Evolutionary conservation across 2,888 invertebrate species (phyloP).

Genomic region (Aspidiotus rigidus): DNA sequence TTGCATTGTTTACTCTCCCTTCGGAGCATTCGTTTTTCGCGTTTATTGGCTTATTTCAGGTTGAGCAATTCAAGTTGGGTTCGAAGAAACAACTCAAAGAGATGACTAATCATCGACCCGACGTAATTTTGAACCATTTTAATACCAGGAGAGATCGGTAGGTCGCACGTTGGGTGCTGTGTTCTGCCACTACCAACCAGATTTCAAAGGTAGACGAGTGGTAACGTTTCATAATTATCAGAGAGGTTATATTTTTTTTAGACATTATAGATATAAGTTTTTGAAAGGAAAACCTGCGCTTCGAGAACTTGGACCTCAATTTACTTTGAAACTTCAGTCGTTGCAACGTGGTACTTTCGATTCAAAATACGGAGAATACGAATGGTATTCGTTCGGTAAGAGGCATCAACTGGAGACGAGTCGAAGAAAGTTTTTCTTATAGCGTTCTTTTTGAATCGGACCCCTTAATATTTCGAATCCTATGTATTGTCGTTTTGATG

Average conservation of each 20-base stretch:
- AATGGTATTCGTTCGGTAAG: constrained; percentile 86
- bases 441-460: constrained; percentile 40
- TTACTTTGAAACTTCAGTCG: constrained; percentile 84
- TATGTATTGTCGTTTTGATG: no score
- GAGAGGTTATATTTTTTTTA: constrained; percentile 95
- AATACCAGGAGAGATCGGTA: constrained; percentile 81
- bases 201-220: constrained; percentile 84
- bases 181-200: constrained; percentile 91
- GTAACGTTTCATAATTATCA: constrained; percentile 99
- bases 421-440: constrained; percentile 85
- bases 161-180: constrained; percentile 87
- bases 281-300: constrained; percentile 46
- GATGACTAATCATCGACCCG: constrained; percentile 80
- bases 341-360: constrained; percentile 96
- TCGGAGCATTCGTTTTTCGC: no score
- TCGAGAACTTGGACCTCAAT: constrained; percentile 91
- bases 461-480: no score
- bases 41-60: constrained; percentile 92
- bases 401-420: constrained; percentile 90
- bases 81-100: constrained; percentile 67
- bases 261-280: constrained; percentile 72
- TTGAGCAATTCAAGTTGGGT: constrained; percentile 82
- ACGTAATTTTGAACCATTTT: constrained; percentile 93
- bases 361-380: constrained; percentile 91
- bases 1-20: no score